Evolutionary conservation across 1,140 invertebrate species (phyloP).

Genomic region (Oscheius sp.): DNA sequence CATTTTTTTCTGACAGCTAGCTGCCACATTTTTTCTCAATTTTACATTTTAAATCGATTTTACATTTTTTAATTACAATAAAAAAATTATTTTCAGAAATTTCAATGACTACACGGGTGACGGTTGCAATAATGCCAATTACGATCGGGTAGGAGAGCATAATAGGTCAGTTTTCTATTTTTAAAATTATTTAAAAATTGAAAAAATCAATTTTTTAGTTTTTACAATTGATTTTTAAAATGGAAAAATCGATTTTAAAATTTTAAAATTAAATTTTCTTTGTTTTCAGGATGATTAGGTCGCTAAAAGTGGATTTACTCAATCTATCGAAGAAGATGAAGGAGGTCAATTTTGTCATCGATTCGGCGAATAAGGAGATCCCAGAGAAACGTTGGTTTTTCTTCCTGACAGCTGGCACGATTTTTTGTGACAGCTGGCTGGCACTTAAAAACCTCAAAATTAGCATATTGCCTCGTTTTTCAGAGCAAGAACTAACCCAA

Average conservation of each 20-base stretch:
- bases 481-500: constrained; percentile 26
- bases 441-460: no score
- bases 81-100: neutral
- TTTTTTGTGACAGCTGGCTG: neutral
- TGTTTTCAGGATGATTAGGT: constrained; percentile 31
- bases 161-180: neutral
- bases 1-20: no score
- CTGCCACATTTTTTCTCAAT: no score
- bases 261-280: no score
- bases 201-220: no score
- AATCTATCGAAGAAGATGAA: constrained; percentile 30
- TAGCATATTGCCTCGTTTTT: constrained; percentile 2
- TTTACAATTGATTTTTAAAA: no score
- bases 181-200: neutral
- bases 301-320: constrained; percentile 20
- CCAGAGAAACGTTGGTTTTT: constrained; percentile 30
- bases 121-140: neutral
- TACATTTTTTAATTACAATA: no score
- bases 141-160: neutral
- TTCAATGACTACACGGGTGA: neutral
- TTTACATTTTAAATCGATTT: no score
- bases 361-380: constrained; percentile 30
- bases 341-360: constrained; percentile 20
- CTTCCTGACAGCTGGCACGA: neutral
- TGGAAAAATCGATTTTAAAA: neutral